Evolutionary conservation across 1,140 invertebrate species (phyloP).

Genomic region (Spodoptera frugiperda): DNA sequence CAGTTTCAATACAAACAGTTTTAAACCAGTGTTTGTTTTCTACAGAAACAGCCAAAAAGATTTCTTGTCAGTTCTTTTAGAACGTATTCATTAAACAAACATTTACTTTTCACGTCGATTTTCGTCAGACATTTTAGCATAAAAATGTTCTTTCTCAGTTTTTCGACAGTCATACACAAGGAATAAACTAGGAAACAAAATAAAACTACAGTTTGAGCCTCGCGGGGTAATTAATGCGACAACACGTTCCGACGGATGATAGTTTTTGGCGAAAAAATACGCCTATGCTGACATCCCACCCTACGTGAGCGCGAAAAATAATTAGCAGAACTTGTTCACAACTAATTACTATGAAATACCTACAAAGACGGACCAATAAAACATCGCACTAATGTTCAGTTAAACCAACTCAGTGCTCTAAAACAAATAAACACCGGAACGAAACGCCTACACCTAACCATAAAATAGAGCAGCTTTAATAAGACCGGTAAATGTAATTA

Average conservation of each 20-base stretch:
- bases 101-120: too few species aligned
- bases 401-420: background rate
- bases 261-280: constrained; percentile 79
- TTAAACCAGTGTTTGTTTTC: too few species aligned
- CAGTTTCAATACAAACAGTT: too few species aligned
- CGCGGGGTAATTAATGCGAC: constrained; percentile 61
- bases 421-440: constrained; percentile 1
- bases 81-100: too few species aligned
- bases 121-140: too few species aligned
- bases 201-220: constrained; percentile 24
- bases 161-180: background rate
- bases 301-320: constrained; percentile 21
- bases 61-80: too few species aligned
- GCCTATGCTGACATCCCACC: constrained; percentile 67
- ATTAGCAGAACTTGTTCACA: constrained; percentile 10
- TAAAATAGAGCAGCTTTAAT: constrained; percentile 17
- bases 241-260: constrained; percentile 69
- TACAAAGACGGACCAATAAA: background rate
- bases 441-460: background rate
- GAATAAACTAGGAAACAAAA: constrained; percentile 21
- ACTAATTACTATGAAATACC: background rate
- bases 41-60: too few species aligned
- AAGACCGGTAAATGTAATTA: constrained; percentile 39
- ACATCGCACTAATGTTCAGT: background rate
- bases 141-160: background rate